Evolutionary conservation across 2,797 vertebrate species (phyloP), one percentile per base, ranked within the genome.

Genomic region (Malurus leucopterus): DNA sequence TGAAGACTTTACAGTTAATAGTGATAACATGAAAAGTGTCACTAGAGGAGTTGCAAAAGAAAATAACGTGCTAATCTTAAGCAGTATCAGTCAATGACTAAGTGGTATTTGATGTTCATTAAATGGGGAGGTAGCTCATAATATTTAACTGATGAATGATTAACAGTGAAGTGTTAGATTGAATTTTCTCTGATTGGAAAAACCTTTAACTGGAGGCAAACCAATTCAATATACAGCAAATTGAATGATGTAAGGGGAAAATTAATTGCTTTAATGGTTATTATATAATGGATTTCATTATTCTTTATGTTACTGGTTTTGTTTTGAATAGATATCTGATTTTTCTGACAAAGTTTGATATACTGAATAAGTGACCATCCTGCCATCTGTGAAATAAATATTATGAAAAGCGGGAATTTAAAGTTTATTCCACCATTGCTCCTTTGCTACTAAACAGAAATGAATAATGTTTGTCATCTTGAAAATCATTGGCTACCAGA

Each of bases 61-160:
- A 55, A 64, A 80, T 89, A 85, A 5, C 22, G 51, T 36, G 38
- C 30, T 92, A 93, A 86, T 86, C 64, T 91, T 77, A 75, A 59
- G 46, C 32, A 47, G 12, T 57, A 86, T 75, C 68, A 72, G 26
- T 89, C 75, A 79, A 34, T 90, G 49, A 64, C 69, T 93, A 88
- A 81, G 41, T 69, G 22, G 18, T 77, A 32, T 89, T 91, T 91
- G 63, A 87, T 93, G 93, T 82, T 92, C 73, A 90, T 91, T 94
- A 86, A 95, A 91, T 76, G 53, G 21, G n/a, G 61, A 91, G 53
- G 43, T 72, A 93, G 44, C 38, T 87, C 47, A 68, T 79, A 90
- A 68, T 88, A 88, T 79, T 79, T 92, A 95, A 93, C 68, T 50
- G 68, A 79, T 79, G 50, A 93, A 80, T 89, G 64, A 93, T 85